phyloP scores from a whole-genome alignment of 2,797 vertebrate species.

The Melopsittacus undulatus region DNA sequence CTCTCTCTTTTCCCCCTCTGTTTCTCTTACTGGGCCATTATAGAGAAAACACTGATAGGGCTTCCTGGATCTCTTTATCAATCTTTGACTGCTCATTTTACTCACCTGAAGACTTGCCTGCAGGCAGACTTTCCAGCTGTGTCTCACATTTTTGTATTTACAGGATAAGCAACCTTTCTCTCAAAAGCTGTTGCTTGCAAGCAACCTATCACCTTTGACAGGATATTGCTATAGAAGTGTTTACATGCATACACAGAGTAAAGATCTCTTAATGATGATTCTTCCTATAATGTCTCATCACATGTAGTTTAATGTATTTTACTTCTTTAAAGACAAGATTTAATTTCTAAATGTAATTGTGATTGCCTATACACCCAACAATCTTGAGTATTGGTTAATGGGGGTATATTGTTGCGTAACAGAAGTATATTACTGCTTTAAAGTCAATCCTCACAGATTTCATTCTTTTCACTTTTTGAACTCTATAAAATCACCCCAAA shows the following conservation, averaged over 20 bases:
- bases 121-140: not conserved
- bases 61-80: not conserved
- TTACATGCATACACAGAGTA: not conserved
- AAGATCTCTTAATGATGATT: not conserved
- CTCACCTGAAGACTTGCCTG: slow-evolving; percentile 28
- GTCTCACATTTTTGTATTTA: not conserved
- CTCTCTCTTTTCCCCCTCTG: fast-evolving
- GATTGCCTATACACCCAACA: not conserved
- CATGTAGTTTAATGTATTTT: slow-evolving; percentile 31
- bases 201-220: slow-evolving; percentile 7
- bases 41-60: not conserved
- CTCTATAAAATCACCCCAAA: not conserved
- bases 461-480: not conserved
- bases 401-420: not conserved
- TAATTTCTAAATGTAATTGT: not conserved
- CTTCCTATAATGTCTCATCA: not conserved
- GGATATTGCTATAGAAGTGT: not conserved
- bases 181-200: slow-evolving; percentile 17
- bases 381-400: not conserved
- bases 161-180: not conserved
- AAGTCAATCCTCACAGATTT: not conserved
- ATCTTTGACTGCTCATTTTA: not conserved
- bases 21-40: not conserved
- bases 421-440: not conserved
- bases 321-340: slow-evolving; percentile 3